Evolutionary conservation across 2,888 invertebrate genomes (phyloP).

Genomic region (Hybos culiciformis): DNA sequence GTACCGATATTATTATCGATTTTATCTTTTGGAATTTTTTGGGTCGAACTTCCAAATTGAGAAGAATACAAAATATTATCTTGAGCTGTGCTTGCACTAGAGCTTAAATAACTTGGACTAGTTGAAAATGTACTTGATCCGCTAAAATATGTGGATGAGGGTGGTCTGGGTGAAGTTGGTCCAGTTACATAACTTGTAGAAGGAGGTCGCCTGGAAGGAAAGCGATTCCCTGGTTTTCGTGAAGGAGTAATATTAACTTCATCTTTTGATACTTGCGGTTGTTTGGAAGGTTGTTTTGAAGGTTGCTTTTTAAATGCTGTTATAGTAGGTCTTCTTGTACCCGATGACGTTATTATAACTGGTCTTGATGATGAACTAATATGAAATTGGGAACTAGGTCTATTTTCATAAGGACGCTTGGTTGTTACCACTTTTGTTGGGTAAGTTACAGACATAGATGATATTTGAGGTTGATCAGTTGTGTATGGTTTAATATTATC

Average conservation of each 20-base stretch:
- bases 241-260: slow-evolving; percentile 10
- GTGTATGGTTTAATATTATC: slow-evolving; percentile 11
- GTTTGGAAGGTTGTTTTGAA: not conserved
- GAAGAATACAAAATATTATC: slow-evolving; percentile 15
- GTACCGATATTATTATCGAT: slow-evolving; percentile 17
- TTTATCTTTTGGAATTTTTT: slow-evolving; percentile 20
- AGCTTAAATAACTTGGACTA: slow-evolving; percentile 15
- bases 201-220: slow-evolving; percentile 28
- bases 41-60: slow-evolving; percentile 24
- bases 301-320: slow-evolving; percentile 14
- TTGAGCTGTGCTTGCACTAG: slow-evolving; percentile 17
- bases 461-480: slow-evolving; percentile 1
- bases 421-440: slow-evolving; percentile 3
- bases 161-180: slow-evolving; percentile 40
- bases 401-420: slow-evolving; percentile 3
- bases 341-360: slow-evolving; percentile 38
- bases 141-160: slow-evolving; percentile 22
- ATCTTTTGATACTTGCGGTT: not conserved
- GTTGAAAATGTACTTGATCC: slow-evolving; percentile 25
- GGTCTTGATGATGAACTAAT: slow-evolving; percentile 20
- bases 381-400: not conserved
- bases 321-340: slow-evolving; percentile 17
- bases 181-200: slow-evolving; percentile 39
- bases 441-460: slow-evolving; percentile 1
- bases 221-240: slow-evolving; percentile 7